Conservation (phyloP, 2,888 invertebrate genomes). For the Amiota communis region DNA sequence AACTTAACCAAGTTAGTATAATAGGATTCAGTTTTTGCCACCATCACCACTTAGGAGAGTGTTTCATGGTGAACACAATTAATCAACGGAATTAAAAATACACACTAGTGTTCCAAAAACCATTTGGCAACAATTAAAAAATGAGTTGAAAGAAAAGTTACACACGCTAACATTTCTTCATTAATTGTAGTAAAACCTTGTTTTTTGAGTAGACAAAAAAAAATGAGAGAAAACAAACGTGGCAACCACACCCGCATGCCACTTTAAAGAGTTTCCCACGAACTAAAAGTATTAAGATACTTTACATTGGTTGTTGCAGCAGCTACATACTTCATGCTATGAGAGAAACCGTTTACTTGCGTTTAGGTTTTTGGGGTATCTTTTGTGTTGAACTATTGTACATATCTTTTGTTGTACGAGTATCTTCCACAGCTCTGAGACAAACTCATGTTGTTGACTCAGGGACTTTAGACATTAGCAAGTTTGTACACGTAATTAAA, state of each 20-base stretch:
- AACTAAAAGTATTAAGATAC: slow-evolving; percentile 32
- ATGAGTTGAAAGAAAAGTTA: slow-evolving; percentile 18
- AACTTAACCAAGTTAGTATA: no score
- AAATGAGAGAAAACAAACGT: slow-evolving; percentile 23
- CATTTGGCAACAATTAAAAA: slow-evolving; percentile 43
- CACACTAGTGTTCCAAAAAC: slow-evolving; percentile 1
- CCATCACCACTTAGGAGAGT: not conserved
- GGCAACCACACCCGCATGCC: slow-evolving; percentile 68
- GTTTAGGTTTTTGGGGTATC: slow-evolving; percentile 1
- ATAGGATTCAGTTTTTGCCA: no score
- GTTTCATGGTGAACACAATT: slow-evolving; percentile 13
- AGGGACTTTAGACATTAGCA: slow-evolving; percentile 27
- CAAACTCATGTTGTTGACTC: not conserved
- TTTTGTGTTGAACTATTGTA: slow-evolving; percentile 2
- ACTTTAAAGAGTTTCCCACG: slow-evolving; percentile 68
- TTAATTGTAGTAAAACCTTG: slow-evolving; percentile 61
- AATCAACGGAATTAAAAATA: slow-evolving; percentile 27
- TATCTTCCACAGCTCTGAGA: not conserved
- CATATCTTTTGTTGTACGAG: not conserved
- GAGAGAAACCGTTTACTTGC: not conserved
- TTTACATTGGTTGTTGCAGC: slow-evolving; percentile 1
- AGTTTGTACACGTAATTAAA: slow-evolving; percentile 61
- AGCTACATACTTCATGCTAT: not conserved
- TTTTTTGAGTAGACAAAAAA: not conserved
- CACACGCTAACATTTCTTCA: slow-evolving; percentile 46